A percentile compares a stretch with the other conserved stretches of the same genome.
These are phyloP conservation scores for Phycodurus eques DNA, from an alignment of 2,113 vertebrate species.

Conservation along the genomic window DNA sequence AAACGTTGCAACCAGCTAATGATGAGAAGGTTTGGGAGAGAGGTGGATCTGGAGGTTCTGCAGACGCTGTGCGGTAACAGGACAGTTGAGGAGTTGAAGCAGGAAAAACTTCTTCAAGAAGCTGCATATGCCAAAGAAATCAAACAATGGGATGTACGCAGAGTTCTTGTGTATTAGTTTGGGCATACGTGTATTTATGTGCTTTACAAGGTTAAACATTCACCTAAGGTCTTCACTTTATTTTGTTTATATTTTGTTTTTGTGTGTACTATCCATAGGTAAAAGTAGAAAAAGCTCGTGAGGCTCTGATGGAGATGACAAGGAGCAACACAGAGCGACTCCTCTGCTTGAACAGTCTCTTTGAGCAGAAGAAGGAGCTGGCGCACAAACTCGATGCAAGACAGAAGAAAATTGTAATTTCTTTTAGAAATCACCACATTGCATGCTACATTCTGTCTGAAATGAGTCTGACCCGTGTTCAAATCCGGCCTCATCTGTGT, in stretches of 20 bases:
- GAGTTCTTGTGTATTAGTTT: conserved; percentile 10
- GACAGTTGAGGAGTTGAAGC: conserved; percentile 80
- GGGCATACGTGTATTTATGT: neutral
- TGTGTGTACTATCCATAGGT: conserved; percentile 67
- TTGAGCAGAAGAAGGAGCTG: conserved; percentile 74
- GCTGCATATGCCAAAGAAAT: conserved; percentile 66
- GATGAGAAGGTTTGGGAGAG: conserved; percentile 84
- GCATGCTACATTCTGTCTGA: neutral
- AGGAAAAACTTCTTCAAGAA: conserved; percentile 75
- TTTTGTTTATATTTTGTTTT: conserved; percentile 1
- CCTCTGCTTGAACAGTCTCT: conserved; percentile 66
- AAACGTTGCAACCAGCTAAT: conserved; percentile 77
- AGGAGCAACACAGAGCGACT: conserved; percentile 77
- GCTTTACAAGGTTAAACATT: neutral
- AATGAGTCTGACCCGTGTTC: too few species aligned
- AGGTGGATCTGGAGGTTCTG: conserved; percentile 84
- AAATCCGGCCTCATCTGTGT: too few species aligned
- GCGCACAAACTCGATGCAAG: conserved; percentile 72
- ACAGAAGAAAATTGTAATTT: conserved; percentile 62
- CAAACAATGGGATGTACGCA: conserved; percentile 79
- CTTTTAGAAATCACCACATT: neutral
- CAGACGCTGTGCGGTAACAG: conserved; percentile 79
- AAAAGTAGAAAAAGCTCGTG: conserved; percentile 68
- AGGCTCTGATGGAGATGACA: conserved; percentile 72
- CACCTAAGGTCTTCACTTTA: neutral